Percentiles rank a stretch among this genome's conserved stretches.
phyloP scores from a whole-genome alignment of 2,888 invertebrate genomes.

The Philereme transversata region DNA sequence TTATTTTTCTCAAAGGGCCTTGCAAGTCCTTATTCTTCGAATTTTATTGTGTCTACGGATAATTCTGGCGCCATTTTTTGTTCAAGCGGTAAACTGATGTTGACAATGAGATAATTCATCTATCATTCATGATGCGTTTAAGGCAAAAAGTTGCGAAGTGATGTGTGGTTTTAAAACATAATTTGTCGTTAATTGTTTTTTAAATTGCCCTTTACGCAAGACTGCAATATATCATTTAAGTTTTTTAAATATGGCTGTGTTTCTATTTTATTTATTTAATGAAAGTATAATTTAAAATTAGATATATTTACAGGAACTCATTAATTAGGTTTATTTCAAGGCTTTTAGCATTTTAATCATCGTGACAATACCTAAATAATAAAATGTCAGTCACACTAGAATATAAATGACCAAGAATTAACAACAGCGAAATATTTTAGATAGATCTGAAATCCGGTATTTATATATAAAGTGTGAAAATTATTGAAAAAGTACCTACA shows the following conservation, averaged over 20 bases:
- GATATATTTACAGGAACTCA: neutral
- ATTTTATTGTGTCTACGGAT: constrained; percentile 47
- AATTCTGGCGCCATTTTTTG: constrained; percentile 51
- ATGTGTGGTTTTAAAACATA: constrained; percentile 27
- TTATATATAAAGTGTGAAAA: too few relatives aligned
- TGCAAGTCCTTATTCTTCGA: constrained; percentile 41
- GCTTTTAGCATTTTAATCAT: neutral
- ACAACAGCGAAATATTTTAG: too few relatives aligned
- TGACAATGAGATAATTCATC: constrained; percentile 31
- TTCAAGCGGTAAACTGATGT: constrained; percentile 22
- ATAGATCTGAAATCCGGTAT: too few relatives aligned
- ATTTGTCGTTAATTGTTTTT: constrained; percentile 28
- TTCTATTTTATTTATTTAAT: neutral
- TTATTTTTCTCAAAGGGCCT: constrained; percentile 31
- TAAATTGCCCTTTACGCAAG: constrained; percentile 9
- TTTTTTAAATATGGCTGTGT: neutral
- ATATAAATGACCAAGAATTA: neutral
- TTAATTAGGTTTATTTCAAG: neutral
- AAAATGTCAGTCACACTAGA: neutral
- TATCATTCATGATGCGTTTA: constrained; percentile 26
- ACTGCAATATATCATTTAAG: neutral
- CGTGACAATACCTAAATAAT: constrained; percentile 1
- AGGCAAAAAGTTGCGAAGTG: constrained; percentile 29
- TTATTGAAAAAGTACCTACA: too few relatives aligned
- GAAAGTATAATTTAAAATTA: neutral